Conservation (phyloP, 2,113 vertebrate species). For the Murina feae region DNA sequence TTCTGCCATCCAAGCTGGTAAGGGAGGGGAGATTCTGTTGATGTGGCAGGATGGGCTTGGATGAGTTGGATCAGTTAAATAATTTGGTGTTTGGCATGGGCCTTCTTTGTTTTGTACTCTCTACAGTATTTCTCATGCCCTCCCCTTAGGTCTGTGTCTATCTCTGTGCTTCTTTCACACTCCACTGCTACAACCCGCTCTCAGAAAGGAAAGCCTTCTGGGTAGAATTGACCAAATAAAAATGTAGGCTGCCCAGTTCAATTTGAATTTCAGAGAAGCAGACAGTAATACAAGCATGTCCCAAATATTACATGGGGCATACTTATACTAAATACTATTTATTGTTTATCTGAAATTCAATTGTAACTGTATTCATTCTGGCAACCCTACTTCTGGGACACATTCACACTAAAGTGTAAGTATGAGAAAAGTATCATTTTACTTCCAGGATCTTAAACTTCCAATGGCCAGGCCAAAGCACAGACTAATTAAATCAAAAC, state of each 20-base stretch:
- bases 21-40: not conserved
- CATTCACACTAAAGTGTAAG: not conserved
- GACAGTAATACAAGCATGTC: not conserved
- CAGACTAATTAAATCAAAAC: conserved; percentile 4
- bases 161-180: not conserved
- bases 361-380: not conserved
- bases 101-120: not conserved
- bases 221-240: not conserved
- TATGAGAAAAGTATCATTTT: not conserved
- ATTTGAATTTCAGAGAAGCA: not conserved
- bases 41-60: not conserved
- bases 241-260: not conserved
- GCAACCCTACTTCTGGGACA: not conserved
- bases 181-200: not conserved
- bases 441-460: not conserved
- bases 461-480: not conserved
- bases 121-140: not conserved
- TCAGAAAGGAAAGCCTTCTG: not conserved
- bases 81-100: not conserved
- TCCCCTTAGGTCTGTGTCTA: not conserved
- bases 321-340: not conserved
- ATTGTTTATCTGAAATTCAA: not conserved
- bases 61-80: not conserved
- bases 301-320: not conserved
- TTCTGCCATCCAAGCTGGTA: not conserved